A percentile compares a stretch with the other conserved stretches of the same genome.
These are phyloP conservation scores for Drusus annulatus DNA, from an alignment of 1,140 invertebrate genomes.

Conservation along the genomic window DNA sequence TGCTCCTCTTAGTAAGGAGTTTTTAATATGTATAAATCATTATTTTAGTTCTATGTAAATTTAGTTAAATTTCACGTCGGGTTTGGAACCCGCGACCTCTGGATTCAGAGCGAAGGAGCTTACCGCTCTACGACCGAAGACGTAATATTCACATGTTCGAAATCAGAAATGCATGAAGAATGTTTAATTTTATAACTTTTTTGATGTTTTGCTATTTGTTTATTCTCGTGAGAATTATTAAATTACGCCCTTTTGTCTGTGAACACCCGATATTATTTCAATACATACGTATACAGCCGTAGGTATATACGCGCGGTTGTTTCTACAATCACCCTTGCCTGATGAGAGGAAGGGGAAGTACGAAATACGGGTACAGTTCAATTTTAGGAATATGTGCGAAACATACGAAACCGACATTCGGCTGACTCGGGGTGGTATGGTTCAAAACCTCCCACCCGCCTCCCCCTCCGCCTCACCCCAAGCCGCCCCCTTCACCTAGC, in stretches of 20 bases:
- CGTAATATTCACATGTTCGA: no score
- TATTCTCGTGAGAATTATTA: no score
- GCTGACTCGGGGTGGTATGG: slow-evolving; percentile 1
- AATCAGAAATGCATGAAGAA: no score
- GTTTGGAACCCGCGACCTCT: no score
- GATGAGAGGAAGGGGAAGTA: slow-evolving; percentile 54
- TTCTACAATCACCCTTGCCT: slow-evolving; percentile 31
- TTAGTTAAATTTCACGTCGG: no score
- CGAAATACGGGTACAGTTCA: slow-evolving; percentile 23
- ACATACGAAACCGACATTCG: slow-evolving; percentile 39
- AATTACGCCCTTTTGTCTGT: background rate
- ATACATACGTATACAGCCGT: background rate
- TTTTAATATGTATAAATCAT: no score
- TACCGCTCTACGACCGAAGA: no score
- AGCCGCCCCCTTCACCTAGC: background rate
- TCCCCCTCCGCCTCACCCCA: background rate
- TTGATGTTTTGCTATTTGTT: no score
- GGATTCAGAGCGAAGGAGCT: no score
- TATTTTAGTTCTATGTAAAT: no score
- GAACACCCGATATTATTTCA: background rate
- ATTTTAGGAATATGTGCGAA: slow-evolving; percentile 44
- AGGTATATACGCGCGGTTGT: background rate
- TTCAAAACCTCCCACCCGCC: background rate
- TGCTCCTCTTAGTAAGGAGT: no score
- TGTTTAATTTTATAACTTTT: no score